Percentiles rank a stretch among this genome's conserved stretches.
phyloP scores from a whole-genome alignment of 64 coral and sea anemone genomes.

The Stichodactyla mertensii region DNA sequence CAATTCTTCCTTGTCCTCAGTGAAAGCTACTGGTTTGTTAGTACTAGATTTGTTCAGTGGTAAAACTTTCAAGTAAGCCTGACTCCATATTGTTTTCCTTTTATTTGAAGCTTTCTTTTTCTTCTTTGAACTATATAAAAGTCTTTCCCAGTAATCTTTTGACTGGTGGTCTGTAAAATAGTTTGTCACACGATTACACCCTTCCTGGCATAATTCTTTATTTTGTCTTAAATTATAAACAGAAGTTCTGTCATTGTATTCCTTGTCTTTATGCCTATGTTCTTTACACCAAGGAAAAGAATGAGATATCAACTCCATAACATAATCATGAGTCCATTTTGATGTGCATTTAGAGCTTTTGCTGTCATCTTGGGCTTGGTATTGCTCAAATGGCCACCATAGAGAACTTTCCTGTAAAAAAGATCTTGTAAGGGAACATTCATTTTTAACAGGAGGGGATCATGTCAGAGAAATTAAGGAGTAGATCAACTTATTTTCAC shows the following conservation, averaged over 20 bases:
- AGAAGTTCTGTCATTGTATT: neutral
- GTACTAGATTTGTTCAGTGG: neutral
- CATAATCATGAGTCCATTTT: neutral
- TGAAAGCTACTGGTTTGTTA: neutral
- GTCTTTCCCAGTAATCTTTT: neutral
- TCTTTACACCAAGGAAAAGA: neutral
- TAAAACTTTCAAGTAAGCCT: neutral
- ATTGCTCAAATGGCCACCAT: constrained; percentile 71
- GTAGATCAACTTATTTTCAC: too few species aligned
- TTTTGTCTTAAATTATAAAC: neutral
- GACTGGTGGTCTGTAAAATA: neutral
- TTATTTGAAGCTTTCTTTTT: constrained; percentile 12
- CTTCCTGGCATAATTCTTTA: neutral
- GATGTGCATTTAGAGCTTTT: neutral
- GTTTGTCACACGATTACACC: neutral
- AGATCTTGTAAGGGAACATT: neutral
- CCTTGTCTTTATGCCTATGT: neutral
- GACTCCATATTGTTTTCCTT: neutral
- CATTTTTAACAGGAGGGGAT: neutral
- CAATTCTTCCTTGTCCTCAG: neutral
- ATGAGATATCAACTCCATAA: neutral
- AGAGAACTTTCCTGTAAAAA: constrained; percentile 19
- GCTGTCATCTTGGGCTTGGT: neutral
- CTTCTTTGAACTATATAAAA: neutral
- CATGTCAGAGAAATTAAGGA: too few species aligned